Conservation (phyloP, 2,797 vertebrate genomes). For the Propithecus perrieri region DNA sequence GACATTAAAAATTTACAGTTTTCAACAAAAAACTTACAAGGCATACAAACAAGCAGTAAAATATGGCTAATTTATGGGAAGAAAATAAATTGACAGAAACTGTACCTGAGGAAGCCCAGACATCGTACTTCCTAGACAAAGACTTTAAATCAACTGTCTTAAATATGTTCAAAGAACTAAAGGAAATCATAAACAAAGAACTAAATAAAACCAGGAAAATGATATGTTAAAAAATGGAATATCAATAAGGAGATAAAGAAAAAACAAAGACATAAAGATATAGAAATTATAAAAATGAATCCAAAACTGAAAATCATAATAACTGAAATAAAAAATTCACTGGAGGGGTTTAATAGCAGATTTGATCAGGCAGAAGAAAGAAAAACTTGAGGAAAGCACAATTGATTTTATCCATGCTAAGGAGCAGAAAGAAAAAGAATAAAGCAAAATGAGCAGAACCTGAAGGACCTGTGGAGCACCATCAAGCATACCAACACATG, state of each 20-base stretch:
- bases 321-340: background rate
- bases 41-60: background rate
- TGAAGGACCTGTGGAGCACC: background rate
- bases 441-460: background rate
- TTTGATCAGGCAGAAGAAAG: background rate
- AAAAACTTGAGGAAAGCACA: background rate
- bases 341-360: background rate
- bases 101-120: background rate
- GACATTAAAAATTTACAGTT: background rate
- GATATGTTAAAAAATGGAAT: background rate
- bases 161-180: background rate
- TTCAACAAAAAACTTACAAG: background rate
- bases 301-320: background rate
- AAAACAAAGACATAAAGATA: background rate
- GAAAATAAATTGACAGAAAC: background rate
- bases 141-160: background rate
- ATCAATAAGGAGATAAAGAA: background rate
- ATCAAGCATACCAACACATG: background rate
- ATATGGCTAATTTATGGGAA: background rate
- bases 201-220: background rate
- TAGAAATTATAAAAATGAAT: background rate
- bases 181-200: background rate
- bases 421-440: background rate
- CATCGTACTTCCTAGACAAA: background rate
- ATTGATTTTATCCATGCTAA: background rate